Conservation (phyloP, 2,888 invertebrate genomes). For the Mimas tiliae region DNA sequence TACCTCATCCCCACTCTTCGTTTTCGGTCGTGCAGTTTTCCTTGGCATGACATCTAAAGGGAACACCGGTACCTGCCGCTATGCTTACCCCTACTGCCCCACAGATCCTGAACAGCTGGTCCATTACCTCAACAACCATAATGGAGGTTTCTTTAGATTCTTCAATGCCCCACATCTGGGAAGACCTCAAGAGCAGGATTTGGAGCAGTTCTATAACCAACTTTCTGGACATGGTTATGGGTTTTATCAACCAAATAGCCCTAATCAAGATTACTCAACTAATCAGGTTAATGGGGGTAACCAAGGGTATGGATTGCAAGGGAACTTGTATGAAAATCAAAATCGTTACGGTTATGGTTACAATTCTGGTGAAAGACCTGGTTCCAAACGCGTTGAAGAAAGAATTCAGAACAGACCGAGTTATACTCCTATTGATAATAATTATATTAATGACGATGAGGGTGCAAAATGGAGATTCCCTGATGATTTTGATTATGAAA, state of each 20-base stretch:
- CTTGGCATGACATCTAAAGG: conserved; percentile 88
- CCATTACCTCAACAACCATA: conserved; percentile 92
- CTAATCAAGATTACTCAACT: conserved; percentile 29
- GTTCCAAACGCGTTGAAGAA: conserved; percentile 50
- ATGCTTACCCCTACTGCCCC: conserved; percentile 90
- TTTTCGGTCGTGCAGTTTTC: conserved; percentile 90
- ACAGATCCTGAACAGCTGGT: conserved; percentile 89
- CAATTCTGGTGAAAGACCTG: conserved; percentile 41
- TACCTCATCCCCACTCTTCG: conserved; percentile 87
- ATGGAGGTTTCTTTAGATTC: conserved; percentile 93
- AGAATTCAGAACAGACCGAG: conserved; percentile 67
- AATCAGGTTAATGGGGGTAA: conserved; percentile 31
- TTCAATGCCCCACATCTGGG: conserved; percentile 83
- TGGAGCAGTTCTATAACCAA: conserved; percentile 65
- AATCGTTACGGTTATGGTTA: conserved; percentile 51
- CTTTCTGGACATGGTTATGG: conserved; percentile 48
- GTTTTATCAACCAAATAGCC: conserved; percentile 28
- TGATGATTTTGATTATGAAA: conserved; percentile 38
- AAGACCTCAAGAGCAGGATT: conserved; percentile 52
- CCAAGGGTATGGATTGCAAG: conserved; percentile 39
- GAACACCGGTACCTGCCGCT: conserved; percentile 84
- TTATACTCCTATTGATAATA: conserved; percentile 30
- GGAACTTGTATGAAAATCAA: conserved; percentile 39
- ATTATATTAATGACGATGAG: conserved; percentile 37
- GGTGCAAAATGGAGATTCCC: conserved; percentile 63